Conservation (phyloP, 1,140 invertebrate species). For the Drosophila grimshawi region DNA sequence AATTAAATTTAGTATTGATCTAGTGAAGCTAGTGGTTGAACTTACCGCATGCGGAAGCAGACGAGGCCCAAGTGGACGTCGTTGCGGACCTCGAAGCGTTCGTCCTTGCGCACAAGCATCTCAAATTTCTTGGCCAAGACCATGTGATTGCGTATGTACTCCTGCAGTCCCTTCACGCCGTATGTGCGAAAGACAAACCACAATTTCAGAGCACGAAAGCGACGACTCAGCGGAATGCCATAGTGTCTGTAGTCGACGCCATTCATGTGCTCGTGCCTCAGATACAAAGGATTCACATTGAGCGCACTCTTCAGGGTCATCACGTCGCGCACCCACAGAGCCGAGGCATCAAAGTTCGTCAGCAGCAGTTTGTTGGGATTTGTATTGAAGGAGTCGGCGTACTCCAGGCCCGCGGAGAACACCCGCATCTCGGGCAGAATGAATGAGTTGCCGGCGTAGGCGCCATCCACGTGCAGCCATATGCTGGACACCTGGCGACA, state of each 20-base stretch:
- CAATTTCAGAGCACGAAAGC: slow-evolving; percentile 94
- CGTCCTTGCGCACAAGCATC: slow-evolving; percentile 89
- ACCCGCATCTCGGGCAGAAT: slow-evolving; percentile 93
- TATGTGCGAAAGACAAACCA: slow-evolving; percentile 95
- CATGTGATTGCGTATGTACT: slow-evolving; percentile 94
- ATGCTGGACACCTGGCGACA: slow-evolving; percentile 88
- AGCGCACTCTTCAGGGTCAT: slow-evolving; percentile 93
- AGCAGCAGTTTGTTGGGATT: slow-evolving; percentile 97
- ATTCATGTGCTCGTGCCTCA: slow-evolving; percentile 91
- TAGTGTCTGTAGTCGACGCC: slow-evolving; percentile 94
- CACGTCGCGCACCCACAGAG: slow-evolving; percentile 94
- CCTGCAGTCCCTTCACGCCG: slow-evolving; percentile 92
- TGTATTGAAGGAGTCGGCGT: slow-evolving; percentile 95
- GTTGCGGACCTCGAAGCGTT: slow-evolving; percentile 93
- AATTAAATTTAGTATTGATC: no score
- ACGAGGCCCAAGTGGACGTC: slow-evolving; percentile 91
- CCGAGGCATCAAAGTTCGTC: slow-evolving; percentile 95
- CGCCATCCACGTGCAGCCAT: slow-evolving; percentile 91
- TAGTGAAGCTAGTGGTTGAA: neutral
- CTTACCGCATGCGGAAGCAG: slow-evolving; percentile 88
- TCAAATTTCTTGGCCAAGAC: slow-evolving; percentile 94
- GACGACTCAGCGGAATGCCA: slow-evolving; percentile 94
- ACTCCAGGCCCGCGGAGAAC: slow-evolving; percentile 91
- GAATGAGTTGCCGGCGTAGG: slow-evolving; percentile 93
- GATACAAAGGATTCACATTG: slow-evolving; percentile 95